Conservation (phyloP, 2,888 invertebrate species). For the Lottia gigantea region DNA sequence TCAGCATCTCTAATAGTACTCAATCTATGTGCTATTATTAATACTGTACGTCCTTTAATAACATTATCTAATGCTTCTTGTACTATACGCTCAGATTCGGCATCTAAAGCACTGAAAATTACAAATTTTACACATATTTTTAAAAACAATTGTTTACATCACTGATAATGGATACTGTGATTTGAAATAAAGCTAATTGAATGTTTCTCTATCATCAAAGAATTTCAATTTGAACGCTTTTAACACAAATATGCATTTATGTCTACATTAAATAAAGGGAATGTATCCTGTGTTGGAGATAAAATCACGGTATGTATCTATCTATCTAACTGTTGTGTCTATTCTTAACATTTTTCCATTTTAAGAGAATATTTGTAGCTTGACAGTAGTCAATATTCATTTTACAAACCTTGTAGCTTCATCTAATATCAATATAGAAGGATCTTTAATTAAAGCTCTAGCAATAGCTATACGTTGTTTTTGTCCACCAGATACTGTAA, state of each 20-base stretch:
- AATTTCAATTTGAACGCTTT: too few species aligned
- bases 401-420: constrained; percentile 91
- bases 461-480: constrained; percentile 96
- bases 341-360: too few species aligned
- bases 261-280: too few species aligned
- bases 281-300: too few species aligned
- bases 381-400: too few species aligned
- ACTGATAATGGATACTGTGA: too few species aligned
- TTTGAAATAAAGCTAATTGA: too few species aligned
- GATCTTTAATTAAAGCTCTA: constrained; percentile 90
- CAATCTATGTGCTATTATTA: constrained; percentile 94
- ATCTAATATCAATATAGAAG: constrained; percentile 80
- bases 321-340: too few species aligned
- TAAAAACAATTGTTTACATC: constrained; percentile 15
- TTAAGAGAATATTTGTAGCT: too few species aligned
- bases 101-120: constrained; percentile 85
- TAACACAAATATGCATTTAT: too few species aligned
- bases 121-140: background rate
- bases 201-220: too few species aligned
- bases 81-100: constrained; percentile 90
- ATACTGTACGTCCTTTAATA: constrained; percentile 83
- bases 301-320: too few species aligned
- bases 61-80: constrained; percentile 89
- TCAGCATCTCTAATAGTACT: constrained; percentile 93
- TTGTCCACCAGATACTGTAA: constrained; percentile 93